A percentile compares a stretch with the other conserved stretches of the same genome.
These are phyloP conservation scores for Callithrix jacchus DNA, from an alignment of 2,113 vertebrate genomes.

Conservation along the genomic window DNA sequence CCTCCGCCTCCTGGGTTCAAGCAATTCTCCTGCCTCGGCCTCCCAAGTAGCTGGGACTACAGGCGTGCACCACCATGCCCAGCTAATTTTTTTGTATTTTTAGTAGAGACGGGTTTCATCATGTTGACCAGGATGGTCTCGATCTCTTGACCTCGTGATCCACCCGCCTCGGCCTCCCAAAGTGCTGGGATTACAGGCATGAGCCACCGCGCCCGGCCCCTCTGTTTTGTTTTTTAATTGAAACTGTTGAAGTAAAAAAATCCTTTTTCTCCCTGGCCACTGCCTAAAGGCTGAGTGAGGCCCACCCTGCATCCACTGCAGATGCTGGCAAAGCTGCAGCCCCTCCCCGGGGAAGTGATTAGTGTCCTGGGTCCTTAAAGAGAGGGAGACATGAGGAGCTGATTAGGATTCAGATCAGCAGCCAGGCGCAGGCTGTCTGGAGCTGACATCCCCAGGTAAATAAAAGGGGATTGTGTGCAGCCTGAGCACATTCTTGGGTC, in stretches of 20 bases:
- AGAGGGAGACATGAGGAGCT: slow-evolving; percentile 63
- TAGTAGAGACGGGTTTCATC: no score
- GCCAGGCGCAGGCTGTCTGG: slow-evolving; percentile 73
- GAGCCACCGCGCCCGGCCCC: no score
- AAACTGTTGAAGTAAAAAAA: slow-evolving; percentile 74
- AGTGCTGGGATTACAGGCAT: no score
- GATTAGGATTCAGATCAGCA: slow-evolving; percentile 81
- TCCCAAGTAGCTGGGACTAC: no score
- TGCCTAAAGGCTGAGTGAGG: slow-evolving; percentile 67
- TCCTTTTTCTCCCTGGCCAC: slow-evolving; percentile 73
- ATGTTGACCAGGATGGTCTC: no score
- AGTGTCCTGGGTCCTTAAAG: slow-evolving; percentile 72
- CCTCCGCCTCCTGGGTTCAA: no score
- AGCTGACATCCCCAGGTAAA: slow-evolving; percentile 75
- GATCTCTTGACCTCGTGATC: no score
- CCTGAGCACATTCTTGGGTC: slow-evolving; percentile 59
- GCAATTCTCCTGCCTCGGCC: no score
- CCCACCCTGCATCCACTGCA: slow-evolving; percentile 55
- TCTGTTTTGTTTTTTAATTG: slow-evolving; percentile 16
- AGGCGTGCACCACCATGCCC: no score
- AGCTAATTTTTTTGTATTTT: no score
- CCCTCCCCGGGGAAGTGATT: slow-evolving; percentile 77
- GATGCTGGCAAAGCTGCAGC: slow-evolving; percentile 67
- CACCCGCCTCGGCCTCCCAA: no score
- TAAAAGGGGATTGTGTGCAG: slow-evolving; percentile 69